Evolutionary conservation across 2,888 invertebrate genomes (phyloP), one percentile per base, ranked within the genome.

Genomic region (Monochamus alternatus): DNA sequence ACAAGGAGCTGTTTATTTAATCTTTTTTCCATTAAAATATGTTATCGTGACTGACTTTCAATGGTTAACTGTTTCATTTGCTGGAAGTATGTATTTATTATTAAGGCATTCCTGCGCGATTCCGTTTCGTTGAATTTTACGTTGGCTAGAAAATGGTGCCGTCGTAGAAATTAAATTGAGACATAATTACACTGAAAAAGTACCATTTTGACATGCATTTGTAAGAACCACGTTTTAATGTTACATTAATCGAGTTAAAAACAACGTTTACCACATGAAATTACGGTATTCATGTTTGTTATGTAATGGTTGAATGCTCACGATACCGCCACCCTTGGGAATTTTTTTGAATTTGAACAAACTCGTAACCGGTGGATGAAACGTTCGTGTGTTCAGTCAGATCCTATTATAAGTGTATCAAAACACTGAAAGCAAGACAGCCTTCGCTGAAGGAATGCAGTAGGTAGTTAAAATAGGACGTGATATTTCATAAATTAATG

Each of bases 301-400:
- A 47, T 44, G 69, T 63, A 69, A 51, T 64, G 59, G 63, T 64
- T 58, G 64, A 74, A 69, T 64, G 58, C 52, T 64, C 74, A 74
- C 69, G 67, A 74, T 59, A 63, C 55, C 38, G 30, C 5, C 30
- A 64, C 63, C 74, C 74, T 74, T 74, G 74, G 55, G 58, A 32
- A 64, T 60, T 69, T 74, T 63, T 69, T 59, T 62, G 55, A 43
- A n/a, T 69, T 58, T 31, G 10, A 64, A 31, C 44, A 55, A 55
- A 69, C 63, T 63, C 10, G 12, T 30, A 64, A 47, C 22, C 47
- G 9, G 47, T 12, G 44, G 10, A 55, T 44, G 47, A 51, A 62
- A 47, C 10, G 64, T 47, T 64, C n/a, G 2, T 14, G 22, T 14
- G 7, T 30, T 32, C 8, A 12, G 12, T 60, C 9, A 12, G 38